phyloP scores from a whole-genome alignment of 2,113 vertebrate species.

The Caranx ignobilis region DNA sequence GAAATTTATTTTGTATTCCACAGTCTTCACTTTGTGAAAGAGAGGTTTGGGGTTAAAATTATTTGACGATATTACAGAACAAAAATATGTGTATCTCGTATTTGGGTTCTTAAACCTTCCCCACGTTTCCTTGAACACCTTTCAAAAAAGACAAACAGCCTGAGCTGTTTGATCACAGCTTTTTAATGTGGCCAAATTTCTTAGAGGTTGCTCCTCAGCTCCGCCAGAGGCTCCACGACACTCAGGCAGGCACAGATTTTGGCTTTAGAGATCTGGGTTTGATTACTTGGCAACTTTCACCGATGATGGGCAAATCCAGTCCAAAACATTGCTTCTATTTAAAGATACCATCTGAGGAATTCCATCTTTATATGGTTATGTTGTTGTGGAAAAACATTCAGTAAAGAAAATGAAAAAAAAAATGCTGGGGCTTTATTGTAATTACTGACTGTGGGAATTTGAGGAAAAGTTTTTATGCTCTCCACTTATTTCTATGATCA shows the following conservation, averaged over 20 bases:
- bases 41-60: not conserved
- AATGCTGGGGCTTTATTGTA: conserved; percentile 30
- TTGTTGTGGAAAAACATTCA: conserved; percentile 65
- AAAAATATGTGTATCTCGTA: not conserved
- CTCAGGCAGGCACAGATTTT: conserved; percentile 14
- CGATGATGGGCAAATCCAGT: conserved; percentile 61
- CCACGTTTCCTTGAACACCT: not conserved
- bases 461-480: not conserved
- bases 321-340: conserved; percentile 66
- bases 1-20: too few relatives aligned
- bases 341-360: conserved; percentile 69
- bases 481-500: not conserved
- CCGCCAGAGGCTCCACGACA: conserved; percentile 22
- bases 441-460: conserved; percentile 51
- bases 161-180: not conserved
- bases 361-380: conserved; percentile 74
- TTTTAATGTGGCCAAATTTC: not conserved
- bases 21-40: not conserved
- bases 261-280: conserved; percentile 48
- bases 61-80: not conserved
- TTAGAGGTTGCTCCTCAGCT: conserved; percentile 11
- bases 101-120: not conserved
- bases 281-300: conserved; percentile 65
- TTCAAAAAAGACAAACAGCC: not conserved
- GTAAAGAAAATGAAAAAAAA: conserved; percentile 49